A percentile compares a stretch with the other conserved stretches of the same genome.
Evolutionary conservation across 37 sponge, comb jelly and placozoan genomes (phyloP).

Genomic region (Crambe crambe): DNA sequence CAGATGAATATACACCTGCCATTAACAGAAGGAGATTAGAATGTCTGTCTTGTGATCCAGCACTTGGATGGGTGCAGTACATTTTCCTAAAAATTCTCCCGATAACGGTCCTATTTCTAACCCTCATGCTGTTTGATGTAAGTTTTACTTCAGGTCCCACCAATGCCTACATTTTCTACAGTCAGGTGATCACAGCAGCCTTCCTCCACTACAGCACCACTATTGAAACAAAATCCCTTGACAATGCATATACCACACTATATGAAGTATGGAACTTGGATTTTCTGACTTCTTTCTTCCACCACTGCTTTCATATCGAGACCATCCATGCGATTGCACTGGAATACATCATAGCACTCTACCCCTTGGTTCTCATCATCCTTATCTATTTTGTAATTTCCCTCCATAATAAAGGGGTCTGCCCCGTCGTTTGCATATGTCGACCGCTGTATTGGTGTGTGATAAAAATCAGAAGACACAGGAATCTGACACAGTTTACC

Average conservation of each 20-base stretch:
- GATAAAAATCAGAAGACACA: background rate
- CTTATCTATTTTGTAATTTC: background rate
- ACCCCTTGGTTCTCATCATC: background rate
- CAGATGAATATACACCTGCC: background rate
- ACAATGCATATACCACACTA: background rate
- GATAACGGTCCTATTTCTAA: background rate
- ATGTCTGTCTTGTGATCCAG: background rate
- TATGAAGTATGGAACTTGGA: background rate
- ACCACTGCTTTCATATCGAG: background rate
- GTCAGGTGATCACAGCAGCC: background rate
- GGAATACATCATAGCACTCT: background rate
- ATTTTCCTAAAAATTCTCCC: background rate
- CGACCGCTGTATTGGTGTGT: background rate
- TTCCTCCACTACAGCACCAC: background rate
- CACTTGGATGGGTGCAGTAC: background rate
- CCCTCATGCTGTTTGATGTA: background rate
- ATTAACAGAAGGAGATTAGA: background rate
- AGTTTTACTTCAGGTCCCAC: background rate
- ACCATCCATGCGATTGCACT: background rate
- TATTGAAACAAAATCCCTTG: background rate
- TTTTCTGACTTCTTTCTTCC: background rate
- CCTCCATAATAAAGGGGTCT: background rate
- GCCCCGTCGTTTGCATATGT: background rate
- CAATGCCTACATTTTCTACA: background rate
- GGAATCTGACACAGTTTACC: background rate